These are phyloP conservation scores for Triplophysa dalaica DNA, from an alignment of 2,113 vertebrate species.

Conservation along the genomic window DNA sequence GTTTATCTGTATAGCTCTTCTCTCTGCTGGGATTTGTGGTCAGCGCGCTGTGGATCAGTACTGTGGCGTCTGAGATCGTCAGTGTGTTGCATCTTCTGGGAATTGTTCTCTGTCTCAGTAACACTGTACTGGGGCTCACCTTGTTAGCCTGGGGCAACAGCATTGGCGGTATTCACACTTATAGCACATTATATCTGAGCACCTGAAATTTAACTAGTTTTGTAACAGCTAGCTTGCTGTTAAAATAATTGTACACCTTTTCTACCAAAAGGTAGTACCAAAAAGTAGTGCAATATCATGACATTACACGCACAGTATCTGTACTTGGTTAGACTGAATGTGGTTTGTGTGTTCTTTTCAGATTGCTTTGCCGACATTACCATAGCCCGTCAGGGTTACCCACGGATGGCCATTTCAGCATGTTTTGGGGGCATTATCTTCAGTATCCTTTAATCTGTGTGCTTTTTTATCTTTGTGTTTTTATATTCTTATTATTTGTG, in stretches of 20 bases:
- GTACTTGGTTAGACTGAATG: neutral
- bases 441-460: constrained; percentile 86
- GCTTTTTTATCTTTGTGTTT: neutral
- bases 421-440: constrained; percentile 98
- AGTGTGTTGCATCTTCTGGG: constrained; percentile 88
- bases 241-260: too few species aligned
- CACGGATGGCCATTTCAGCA: constrained; percentile 94
- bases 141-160: constrained; percentile 98
- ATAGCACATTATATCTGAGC: neutral
- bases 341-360: constrained; percentile 56
- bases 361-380: constrained; percentile 93
- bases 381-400: constrained; percentile 92
- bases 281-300: neutral
- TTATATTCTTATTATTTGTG: neutral
- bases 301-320: neutral
- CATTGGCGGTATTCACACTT: constrained; percentile 77
- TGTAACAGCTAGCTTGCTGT: too few species aligned
- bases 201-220: neutral
- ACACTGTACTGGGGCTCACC: constrained; percentile 92
- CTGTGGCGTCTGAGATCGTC: constrained; percentile 87
- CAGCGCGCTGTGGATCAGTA: constrained; percentile 90
- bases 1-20: constrained; percentile 75
- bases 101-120: constrained; percentile 87
- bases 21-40: constrained; percentile 90
- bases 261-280: too few species aligned